phyloP scores from a whole-genome alignment of 2,888 invertebrate genomes.

The Adela reaumurella region DNA sequence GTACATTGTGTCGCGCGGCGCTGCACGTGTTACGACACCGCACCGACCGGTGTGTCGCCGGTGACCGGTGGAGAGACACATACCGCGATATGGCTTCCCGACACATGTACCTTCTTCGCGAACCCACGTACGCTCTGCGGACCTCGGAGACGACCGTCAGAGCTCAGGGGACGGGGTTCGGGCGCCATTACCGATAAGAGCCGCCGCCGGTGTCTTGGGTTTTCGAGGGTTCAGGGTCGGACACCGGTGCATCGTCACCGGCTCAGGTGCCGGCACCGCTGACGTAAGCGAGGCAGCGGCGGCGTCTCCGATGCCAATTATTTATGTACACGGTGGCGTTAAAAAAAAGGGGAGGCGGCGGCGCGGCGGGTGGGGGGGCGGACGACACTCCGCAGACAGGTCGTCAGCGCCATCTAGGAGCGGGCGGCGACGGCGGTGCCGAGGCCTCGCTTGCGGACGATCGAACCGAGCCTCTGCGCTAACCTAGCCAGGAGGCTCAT shows the following conservation, averaged over 20 bases:
- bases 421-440: constrained; percentile 32
- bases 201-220: no score
- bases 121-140: no score
- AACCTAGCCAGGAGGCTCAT: constrained; percentile 28
- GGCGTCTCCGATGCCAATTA: constrained; percentile 40
- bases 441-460: constrained; percentile 50
- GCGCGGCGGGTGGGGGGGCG: constrained; percentile 48
- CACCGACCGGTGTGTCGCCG: no score
- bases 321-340: constrained; percentile 45
- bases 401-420: constrained; percentile 46
- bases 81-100: no score
- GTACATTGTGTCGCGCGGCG: no score
- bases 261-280: constrained; percentile 37
- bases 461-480: constrained; percentile 43
- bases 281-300: constrained; percentile 52
- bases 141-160: no score
- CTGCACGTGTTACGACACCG: no score
- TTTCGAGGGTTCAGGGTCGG: no score
- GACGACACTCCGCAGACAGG: constrained; percentile 37
- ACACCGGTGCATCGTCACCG: constrained; percentile 25
- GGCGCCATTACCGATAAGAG: no score
- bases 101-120: no score
- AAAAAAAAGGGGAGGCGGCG: constrained; percentile 39
- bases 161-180: no score
- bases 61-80: no score